Conservation (phyloP, 2,113 vertebrate species). For the Symphodus melops region DNA sequence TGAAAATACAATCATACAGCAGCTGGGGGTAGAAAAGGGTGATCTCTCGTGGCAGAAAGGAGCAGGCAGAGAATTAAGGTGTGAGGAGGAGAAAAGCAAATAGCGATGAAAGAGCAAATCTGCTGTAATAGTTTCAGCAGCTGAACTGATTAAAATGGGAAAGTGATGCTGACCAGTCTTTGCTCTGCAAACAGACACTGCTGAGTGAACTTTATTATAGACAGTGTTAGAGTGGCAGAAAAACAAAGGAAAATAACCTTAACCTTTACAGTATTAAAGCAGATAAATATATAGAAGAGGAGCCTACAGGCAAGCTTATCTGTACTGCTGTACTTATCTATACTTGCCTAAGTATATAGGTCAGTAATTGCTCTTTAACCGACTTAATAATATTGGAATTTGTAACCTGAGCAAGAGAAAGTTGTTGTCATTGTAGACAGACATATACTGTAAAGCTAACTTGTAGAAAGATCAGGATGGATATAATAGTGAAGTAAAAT, state of each 20-base stretch:
- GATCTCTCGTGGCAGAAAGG: conserved; percentile 44
- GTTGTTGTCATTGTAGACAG: too few relatives aligned
- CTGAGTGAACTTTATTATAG: conserved; percentile 44
- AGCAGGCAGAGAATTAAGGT: conserved; percentile 35
- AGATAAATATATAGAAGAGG: too few relatives aligned
- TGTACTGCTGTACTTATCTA: too few relatives aligned
- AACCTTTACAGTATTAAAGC: too few relatives aligned
- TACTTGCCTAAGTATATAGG: too few relatives aligned
- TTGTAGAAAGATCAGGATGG: too few relatives aligned
- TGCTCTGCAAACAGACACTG: conserved; percentile 49
- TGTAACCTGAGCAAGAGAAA: too few relatives aligned
- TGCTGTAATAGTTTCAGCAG: conserved; percentile 51
- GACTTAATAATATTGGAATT: too few relatives aligned
- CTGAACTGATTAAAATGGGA: conserved; percentile 54
- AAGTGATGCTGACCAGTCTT: conserved; percentile 42
- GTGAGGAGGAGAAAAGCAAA: conserved; percentile 53
- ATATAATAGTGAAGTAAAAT: too few relatives aligned
- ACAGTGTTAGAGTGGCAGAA: background rate
- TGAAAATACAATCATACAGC: conserved; percentile 62
- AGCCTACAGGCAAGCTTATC: background rate
- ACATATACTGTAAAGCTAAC: too few relatives aligned
- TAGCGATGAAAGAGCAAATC: conserved; percentile 61
- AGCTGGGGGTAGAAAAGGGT: conserved; percentile 53
- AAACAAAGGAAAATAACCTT: background rate
- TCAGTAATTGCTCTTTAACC: too few relatives aligned